A percentile compares a stretch with the other conserved stretches of the same genome.
Conservation (phyloP, 2,113 vertebrate genomes). For the Verasper variegatus region DNA sequence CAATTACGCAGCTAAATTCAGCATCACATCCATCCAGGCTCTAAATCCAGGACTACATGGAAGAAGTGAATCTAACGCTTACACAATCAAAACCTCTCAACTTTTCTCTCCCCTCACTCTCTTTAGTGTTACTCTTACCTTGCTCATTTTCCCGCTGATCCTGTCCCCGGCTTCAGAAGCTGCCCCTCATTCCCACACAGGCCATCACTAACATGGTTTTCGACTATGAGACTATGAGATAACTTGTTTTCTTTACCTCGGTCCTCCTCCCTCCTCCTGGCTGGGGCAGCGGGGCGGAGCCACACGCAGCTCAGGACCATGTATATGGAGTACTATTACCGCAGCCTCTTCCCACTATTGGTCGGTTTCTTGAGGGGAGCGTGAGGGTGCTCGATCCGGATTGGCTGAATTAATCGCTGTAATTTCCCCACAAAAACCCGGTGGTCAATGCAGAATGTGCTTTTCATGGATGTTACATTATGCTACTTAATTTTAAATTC, state of each 20-base stretch:
- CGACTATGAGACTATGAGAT: slow-evolving; percentile 41
- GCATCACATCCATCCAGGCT: slow-evolving; percentile 27
- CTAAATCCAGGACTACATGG: not conserved
- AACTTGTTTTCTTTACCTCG: slow-evolving; percentile 73
- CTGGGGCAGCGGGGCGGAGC: slow-evolving; percentile 66
- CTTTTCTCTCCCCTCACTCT: not conserved
- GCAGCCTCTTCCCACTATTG: slow-evolving; percentile 55
- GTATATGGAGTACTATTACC: slow-evolving; percentile 65
- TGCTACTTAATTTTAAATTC: too few species aligned
- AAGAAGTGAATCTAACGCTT: not conserved
- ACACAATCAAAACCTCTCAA: not conserved
- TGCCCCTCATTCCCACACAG: slow-evolving; percentile 45
- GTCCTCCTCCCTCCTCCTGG: slow-evolving; percentile 46
- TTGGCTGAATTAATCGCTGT: slow-evolving; percentile 49
- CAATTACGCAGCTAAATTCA: slow-evolving; percentile 16
- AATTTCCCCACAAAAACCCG: not conserved
- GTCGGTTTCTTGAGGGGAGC: slow-evolving; percentile 47
- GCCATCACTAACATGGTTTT: slow-evolving; percentile 50
- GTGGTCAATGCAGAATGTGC: not conserved
- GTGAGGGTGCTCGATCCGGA: slow-evolving; percentile 25
- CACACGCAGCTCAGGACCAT: slow-evolving; percentile 14
- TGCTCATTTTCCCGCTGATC: slow-evolving; percentile 71
- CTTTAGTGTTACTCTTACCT: slow-evolving; percentile 46
- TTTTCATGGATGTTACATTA: not conserved
- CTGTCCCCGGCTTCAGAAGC: slow-evolving; percentile 44